These are phyloP conservation scores for Syngnathus floridae DNA, from an alignment of 2,113 vertebrate genomes.

Conservation along the genomic window DNA sequence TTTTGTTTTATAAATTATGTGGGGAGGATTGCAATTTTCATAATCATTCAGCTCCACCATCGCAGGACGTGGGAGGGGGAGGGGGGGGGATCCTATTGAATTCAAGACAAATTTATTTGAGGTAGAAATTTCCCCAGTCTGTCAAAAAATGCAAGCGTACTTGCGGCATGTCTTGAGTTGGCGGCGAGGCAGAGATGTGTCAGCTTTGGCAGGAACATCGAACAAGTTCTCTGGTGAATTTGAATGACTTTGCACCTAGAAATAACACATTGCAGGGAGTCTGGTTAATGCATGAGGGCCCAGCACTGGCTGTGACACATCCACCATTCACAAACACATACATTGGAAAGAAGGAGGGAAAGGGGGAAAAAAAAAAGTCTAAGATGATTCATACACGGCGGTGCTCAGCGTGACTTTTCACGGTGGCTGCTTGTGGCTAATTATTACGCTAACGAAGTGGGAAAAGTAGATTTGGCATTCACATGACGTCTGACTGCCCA, in stretches of 20 bases:
- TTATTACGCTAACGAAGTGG: constrained; percentile 21
- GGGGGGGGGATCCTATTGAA: constrained; percentile 40
- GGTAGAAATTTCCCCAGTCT: constrained; percentile 32
- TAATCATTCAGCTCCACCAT: no score
- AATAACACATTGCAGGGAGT: constrained; percentile 53
- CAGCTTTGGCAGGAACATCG: constrained; percentile 51
- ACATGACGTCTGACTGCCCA: constrained; percentile 5
- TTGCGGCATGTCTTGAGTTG: constrained; percentile 35
- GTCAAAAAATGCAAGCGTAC: constrained; percentile 36
- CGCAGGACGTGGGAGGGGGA: neutral
- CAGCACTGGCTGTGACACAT: constrained; percentile 37
- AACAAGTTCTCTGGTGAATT: constrained; percentile 53
- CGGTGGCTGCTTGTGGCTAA: constrained; percentile 3
- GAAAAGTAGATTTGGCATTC: constrained; percentile 8
- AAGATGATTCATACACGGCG: constrained; percentile 13
- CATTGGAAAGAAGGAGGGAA: neutral
- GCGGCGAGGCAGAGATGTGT: constrained; percentile 47
- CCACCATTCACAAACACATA: constrained; percentile 41
- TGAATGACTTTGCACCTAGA: constrained; percentile 50
- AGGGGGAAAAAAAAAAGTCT: constrained; percentile 1
- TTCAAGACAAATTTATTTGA: constrained; percentile 50
- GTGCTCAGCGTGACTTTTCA: constrained; percentile 15
- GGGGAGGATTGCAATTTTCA: no score
- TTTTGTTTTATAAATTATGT: no score
- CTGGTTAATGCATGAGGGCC: constrained; percentile 37